Conservation (phyloP, 2,113 vertebrate species). For the Coracopsis vasa region DNA sequence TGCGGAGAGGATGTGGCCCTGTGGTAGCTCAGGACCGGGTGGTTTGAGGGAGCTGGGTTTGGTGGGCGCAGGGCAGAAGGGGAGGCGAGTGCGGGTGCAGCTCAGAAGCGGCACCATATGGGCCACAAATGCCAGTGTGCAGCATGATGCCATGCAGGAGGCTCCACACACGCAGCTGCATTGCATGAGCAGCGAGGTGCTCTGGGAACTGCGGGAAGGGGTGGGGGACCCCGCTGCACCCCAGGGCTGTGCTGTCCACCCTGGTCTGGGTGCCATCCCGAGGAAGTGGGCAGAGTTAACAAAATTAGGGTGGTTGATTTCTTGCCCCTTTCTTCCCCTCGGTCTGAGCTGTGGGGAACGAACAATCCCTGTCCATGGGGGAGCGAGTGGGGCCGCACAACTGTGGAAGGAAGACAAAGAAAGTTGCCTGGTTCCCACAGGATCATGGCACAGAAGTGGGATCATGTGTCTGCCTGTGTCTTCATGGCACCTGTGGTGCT, state of each 20-base stretch:
- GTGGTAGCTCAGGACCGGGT: rapidly evolving
- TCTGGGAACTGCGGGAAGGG: neutral
- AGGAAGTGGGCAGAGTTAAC: neutral
- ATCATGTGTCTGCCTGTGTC: rapidly evolving
- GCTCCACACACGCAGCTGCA: neutral
- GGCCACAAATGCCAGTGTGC: neutral
- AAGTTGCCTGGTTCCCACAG: neutral
- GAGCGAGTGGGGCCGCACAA: rapidly evolving
- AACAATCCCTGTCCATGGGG: rapidly evolving
- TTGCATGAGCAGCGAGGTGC: neutral
- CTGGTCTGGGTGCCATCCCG: rapidly evolving
- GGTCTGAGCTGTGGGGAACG: neutral
- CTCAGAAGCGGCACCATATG: neutral
- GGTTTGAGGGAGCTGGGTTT: neutral
- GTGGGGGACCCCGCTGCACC: rapidly evolving
- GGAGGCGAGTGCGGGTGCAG: neutral
- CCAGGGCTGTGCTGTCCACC: neutral
- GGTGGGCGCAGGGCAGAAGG: neutral
- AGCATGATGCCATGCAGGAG: rapidly evolving
- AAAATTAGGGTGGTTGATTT: neutral
- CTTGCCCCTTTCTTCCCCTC: neutral
- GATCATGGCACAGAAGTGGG: neutral
- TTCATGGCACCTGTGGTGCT: rapidly evolving
- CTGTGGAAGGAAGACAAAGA: neutral
- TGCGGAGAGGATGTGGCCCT: neutral